phyloP scores from a whole-genome alignment of 30 jellyfish, hydroid and myxozoan species.

The Clytia hemisphaerica region DNA sequence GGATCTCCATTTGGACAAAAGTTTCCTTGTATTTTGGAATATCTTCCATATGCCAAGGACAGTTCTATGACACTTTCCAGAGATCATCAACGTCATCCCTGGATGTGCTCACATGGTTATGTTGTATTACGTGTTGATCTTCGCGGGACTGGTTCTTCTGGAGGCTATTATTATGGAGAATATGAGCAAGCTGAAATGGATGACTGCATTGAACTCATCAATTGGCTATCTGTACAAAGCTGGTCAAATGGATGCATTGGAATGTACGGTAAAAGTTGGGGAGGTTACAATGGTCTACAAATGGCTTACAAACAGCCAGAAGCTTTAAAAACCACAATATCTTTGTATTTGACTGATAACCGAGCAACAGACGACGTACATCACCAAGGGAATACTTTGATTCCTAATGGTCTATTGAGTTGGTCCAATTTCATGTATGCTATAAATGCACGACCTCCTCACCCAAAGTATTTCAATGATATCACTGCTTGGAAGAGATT shows the following conservation, averaged over 20 bases:
- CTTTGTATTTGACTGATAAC: constrained; percentile 36
- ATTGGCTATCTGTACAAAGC: constrained; percentile 25
- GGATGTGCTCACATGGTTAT: constrained; percentile 48
- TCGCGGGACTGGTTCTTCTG: constrained; percentile 48
- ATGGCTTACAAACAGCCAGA: constrained; percentile 41
- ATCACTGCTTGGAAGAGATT: constrained; percentile 9
- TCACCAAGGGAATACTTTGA: constrained; percentile 36
- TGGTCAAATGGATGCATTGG: constrained; percentile 54
- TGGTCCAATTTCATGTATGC: constrained; percentile 35
- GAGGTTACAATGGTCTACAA: constrained; percentile 53
- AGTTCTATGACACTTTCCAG: constrained; percentile 17
- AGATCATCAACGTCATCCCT: constrained; percentile 36
- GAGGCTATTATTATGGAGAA: constrained; percentile 29
- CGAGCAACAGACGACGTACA: constrained; percentile 41
- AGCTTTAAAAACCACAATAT: constrained; percentile 32
- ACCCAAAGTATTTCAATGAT: constrained; percentile 13
- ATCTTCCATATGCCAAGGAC: constrained; percentile 30
- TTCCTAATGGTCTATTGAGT: constrained; percentile 20
- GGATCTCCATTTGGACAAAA: not conserved
- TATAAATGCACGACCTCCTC: constrained; percentile 39
- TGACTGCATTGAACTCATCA: constrained; percentile 32
- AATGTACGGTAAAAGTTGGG: constrained; percentile 56
- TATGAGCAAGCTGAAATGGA: constrained; percentile 21
- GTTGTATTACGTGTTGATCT: constrained; percentile 33
- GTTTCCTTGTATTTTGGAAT: constrained; percentile 30